Evolutionary conservation across 2,797 vertebrate genomes (phyloP), one percentile per base, ranked within the genome.

Genomic region (Pogoniulus pusillus): DNA sequence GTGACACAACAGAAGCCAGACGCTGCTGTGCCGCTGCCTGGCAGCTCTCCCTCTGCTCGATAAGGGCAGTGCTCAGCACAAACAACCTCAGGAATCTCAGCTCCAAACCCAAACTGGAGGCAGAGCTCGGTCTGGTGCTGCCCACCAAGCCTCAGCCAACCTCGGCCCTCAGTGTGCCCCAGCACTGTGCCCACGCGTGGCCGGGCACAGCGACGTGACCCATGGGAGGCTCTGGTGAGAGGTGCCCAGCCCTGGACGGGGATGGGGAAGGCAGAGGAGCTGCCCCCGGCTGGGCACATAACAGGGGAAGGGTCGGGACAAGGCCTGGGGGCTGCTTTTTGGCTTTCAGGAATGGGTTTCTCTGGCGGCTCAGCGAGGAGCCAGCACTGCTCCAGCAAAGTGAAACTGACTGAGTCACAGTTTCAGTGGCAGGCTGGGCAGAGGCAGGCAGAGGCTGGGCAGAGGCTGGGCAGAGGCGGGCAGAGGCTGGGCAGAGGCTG

Each of bases 321-420:
- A 51, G 37, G 26, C 32, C 57, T 3, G 7, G 12, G 6, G 1
- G 0, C 63, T 24, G 10, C 1, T 27, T 80, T 74, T 49, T 24
- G 43, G 27, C 37, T 72, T 85, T 57, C 49, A 47, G 57, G 34
- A 65, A 27, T 0, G 4, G 32, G 11, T 87, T 84, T 79, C 53
- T 94, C 83, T 90, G 72, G 45, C 1, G 20, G 13, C 39, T 84
- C 54, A 8, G 0, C 1, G 39, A 10, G 13, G 53, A 69, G 35
- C 41, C 2, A 0, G 47, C 6, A 43, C 6, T 1, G 5, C 23
- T 49, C 65, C 64, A 20, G 65, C 35, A 95, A 94, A 96, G 90
- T 0, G 51, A 95, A 95, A 92, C 58, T 10, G 18, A 32, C 89
- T 95, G 95, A 96, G n/a, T 96, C 95, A 96, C 54, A 94, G 91